Evolutionary conservation across 2,797 vertebrate genomes (phyloP).

Genomic region (Fratercula arctica): DNA sequence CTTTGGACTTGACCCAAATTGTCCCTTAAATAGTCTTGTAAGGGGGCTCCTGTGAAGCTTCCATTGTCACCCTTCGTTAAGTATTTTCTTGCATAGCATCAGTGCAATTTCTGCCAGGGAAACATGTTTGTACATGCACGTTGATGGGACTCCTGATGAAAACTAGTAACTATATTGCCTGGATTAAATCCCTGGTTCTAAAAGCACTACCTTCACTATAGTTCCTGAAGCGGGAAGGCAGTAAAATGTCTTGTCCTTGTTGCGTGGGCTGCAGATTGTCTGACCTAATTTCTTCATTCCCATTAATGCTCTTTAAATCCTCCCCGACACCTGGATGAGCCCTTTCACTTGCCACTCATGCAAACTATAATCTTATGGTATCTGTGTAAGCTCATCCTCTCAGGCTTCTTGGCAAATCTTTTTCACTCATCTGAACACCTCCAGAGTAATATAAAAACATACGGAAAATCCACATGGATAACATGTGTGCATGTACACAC

Average conservation of each 20-base stretch:
- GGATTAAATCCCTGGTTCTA: not conserved
- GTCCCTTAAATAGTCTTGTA: not conserved
- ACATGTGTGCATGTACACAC: fast-evolving
- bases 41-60: not conserved
- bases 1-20: not conserved
- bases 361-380: not conserved
- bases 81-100: not conserved
- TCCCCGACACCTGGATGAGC: not conserved
- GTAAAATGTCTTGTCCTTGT: not conserved
- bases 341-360: slow-evolving; percentile 13
- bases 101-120: not conserved
- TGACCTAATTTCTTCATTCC: slow-evolving; percentile 38
- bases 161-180: fast-evolving
- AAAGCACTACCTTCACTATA: not conserved
- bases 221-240: not conserved
- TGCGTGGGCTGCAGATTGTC: not conserved
- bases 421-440: not conserved
- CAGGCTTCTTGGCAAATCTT: not conserved
- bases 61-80: not conserved
- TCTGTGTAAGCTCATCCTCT: not conserved
- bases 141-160: not conserved
- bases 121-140: not conserved
- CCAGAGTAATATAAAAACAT: not conserved
- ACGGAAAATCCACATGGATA: not conserved
- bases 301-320: slow-evolving; percentile 22